These are phyloP conservation scores for Notiomystis cincta DNA, from an alignment of 2,113 vertebrate species.

Conservation along the genomic window DNA sequence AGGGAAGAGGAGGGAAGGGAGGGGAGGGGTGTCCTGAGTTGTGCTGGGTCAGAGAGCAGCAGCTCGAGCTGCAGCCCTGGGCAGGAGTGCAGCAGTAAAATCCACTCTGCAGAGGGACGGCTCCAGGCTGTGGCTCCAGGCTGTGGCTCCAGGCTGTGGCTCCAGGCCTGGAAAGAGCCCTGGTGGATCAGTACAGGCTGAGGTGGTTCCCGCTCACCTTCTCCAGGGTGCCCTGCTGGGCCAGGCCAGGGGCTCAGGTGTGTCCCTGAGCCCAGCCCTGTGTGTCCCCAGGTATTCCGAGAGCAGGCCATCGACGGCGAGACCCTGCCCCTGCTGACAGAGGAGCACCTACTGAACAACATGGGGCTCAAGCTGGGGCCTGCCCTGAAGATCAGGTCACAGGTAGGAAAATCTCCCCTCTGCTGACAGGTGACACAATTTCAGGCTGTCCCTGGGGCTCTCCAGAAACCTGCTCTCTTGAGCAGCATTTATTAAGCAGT, in stretches of 20 bases:
- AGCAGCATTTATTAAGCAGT: rapidly evolving
- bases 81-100: background rate
- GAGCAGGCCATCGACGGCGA: slow-evolving; percentile 97
- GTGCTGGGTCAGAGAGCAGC: background rate
- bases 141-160: background rate
- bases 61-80: background rate
- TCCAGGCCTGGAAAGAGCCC: rapidly evolving
- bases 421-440: rapidly evolving
- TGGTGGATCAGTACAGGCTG: rapidly evolving
- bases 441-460: background rate
- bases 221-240: background rate
- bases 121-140: background rate
- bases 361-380: slow-evolving; percentile 97
- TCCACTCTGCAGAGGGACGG: background rate
- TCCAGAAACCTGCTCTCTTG: rapidly evolving
- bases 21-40: background rate
- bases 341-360: slow-evolving; percentile 93
- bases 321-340: slow-evolving; percentile 92
- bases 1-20: too few species aligned
- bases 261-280: background rate
- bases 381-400: slow-evolving; percentile 93
- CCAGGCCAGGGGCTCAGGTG: rapidly evolving
- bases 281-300: slow-evolving; percentile 84
- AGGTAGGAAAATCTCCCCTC: slow-evolving; percentile 72
- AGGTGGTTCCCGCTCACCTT: rapidly evolving